Conservation (phyloP, 2,797 vertebrate species). For the Enoplosus armatus region DNA sequence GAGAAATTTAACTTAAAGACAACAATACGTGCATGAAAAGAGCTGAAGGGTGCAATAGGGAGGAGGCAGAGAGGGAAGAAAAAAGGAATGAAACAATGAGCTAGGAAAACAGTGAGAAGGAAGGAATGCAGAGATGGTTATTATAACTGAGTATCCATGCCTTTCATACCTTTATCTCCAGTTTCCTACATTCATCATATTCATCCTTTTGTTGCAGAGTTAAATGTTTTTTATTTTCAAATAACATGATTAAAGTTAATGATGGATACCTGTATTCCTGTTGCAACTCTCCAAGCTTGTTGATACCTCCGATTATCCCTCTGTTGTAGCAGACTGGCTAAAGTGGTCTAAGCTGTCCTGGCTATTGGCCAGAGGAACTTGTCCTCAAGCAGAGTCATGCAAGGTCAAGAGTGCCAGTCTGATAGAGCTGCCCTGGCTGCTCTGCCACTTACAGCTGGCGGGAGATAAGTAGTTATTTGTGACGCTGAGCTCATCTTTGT, state of each 20-base stretch:
- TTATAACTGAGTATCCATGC: neutral
- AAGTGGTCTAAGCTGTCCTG: conserved; percentile 54
- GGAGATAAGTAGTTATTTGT: conserved; percentile 73
- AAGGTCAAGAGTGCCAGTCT: conserved; percentile 71
- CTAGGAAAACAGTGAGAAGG: neutral
- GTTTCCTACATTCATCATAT: neutral
- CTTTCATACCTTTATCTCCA: neutral
- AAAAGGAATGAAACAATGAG: neutral
- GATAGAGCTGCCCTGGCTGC: conserved; percentile 66
- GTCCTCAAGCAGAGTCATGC: conserved; percentile 55
- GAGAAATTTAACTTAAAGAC: neutral
- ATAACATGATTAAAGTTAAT: neutral
- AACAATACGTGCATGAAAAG: neutral
- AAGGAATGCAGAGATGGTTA: neutral
- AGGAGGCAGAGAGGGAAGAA: neutral
- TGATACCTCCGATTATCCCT: conserved; percentile 14
- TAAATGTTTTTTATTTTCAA: neutral
- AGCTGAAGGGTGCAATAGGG: neutral
- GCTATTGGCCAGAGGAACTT: conserved; percentile 53
- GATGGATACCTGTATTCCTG: neutral
- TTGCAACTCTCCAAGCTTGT: neutral
- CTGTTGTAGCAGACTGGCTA: conserved; percentile 39
- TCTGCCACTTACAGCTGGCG: conserved; percentile 53
- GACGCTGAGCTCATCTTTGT: conserved; percentile 54
- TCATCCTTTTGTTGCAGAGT: neutral